Percentiles rank a stretch among this genome's conserved stretches.
phyloP scores from a whole-genome alignment of 1,140 invertebrate species.

The Drosophila pectinifera region DNA sequence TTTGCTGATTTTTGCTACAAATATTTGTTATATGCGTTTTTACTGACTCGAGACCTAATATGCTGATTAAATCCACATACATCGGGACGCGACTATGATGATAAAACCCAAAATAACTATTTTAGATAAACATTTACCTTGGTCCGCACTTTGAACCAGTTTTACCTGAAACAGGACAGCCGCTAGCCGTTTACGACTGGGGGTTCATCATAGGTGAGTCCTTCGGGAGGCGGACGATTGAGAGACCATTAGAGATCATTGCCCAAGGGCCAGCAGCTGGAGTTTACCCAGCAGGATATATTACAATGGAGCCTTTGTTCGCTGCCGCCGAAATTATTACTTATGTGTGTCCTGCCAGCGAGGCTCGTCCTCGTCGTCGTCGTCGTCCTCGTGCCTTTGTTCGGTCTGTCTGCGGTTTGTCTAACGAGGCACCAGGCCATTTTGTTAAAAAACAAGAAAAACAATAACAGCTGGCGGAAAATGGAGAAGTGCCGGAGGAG shows the following conservation, averaged over 20 bases:
- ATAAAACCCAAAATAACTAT: too few relatives aligned
- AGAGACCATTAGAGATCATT: slow-evolving; percentile 55
- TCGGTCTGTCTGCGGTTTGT: slow-evolving; percentile 57
- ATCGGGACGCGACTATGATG: too few relatives aligned
- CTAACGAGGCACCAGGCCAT: slow-evolving; percentile 62
- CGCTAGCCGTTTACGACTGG: background rate
- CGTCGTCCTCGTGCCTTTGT: slow-evolving; percentile 32
- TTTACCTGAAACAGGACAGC: too few relatives aligned
- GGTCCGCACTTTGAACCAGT: background rate
- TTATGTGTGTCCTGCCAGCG: slow-evolving; percentile 46
- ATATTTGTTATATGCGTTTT: too few relatives aligned
- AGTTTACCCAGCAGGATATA: slow-evolving; percentile 15
- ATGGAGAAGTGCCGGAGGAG: slow-evolving; percentile 11
- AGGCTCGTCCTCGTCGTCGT: slow-evolving; percentile 25
- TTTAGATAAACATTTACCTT: too few relatives aligned
- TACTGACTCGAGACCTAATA: too few relatives aligned
- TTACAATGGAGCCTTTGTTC: slow-evolving; percentile 40
- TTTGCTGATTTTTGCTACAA: too few relatives aligned
- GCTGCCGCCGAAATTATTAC: slow-evolving; percentile 61
- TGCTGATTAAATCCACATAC: too few relatives aligned
- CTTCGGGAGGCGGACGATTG: slow-evolving; percentile 28
- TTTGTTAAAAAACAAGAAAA: slow-evolving; percentile 49
- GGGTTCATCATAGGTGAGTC: background rate
- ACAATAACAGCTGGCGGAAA: slow-evolving; percentile 46
- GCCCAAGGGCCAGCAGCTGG: slow-evolving; percentile 13